These are phyloP conservation scores for Amblyopsis hoosieri DNA, from an alignment of 2,797 vertebrate species.

Conservation along the genomic window DNA sequence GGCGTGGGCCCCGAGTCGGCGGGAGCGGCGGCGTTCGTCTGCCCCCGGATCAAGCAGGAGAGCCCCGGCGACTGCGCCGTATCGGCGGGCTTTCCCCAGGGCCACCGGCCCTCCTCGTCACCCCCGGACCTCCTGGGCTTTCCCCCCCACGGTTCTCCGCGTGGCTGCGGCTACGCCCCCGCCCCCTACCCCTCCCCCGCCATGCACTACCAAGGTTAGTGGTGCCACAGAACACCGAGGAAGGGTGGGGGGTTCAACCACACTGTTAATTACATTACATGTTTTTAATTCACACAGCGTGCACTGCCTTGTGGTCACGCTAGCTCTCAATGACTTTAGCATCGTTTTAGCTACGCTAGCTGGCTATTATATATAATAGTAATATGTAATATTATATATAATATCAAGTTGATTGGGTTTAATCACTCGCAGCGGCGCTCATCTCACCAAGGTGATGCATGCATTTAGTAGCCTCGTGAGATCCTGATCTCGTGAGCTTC, in stretches of 20 bases:
- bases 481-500: too few relatives aligned
- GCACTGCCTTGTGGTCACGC: too few relatives aligned
- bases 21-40: constrained; percentile 74
- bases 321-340: too few relatives aligned
- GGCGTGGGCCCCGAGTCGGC: constrained; percentile 62
- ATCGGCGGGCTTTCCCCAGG: constrained; percentile 75
- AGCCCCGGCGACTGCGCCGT: constrained; percentile 80
- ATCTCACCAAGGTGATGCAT: too few relatives aligned
- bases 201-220: constrained; percentile 94
- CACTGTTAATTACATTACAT: too few relatives aligned
- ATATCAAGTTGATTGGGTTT: background rate
- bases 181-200: constrained; percentile 83
- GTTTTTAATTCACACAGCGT: too few relatives aligned
- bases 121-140: constrained; percentile 84
- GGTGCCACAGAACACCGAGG: too few relatives aligned
- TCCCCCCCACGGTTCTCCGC: constrained; percentile 75
- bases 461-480: too few relatives aligned
- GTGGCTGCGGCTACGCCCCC: constrained; percentile 76
- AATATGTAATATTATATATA: too few relatives aligned
- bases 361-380: background rate
- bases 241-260: too few relatives aligned
- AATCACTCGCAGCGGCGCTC: too few relatives aligned
- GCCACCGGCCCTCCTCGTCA: constrained; percentile 80
- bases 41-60: constrained; percentile 93
- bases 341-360: background rate